Evolutionary conservation across 2,888 invertebrate species (phyloP), one percentile per base, ranked within the genome.

Genomic region (Saturnia japonica): DNA sequence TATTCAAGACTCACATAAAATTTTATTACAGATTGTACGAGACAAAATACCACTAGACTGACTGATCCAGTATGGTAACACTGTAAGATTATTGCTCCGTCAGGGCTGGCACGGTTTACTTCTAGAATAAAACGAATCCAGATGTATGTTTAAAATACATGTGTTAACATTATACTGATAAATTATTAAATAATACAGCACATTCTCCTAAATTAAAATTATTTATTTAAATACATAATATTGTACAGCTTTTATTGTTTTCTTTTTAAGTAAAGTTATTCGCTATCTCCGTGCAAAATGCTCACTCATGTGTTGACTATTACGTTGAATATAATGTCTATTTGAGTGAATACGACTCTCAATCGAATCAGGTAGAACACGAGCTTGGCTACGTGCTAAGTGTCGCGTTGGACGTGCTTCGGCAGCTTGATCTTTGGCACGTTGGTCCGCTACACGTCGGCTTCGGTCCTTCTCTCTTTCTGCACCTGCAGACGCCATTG

Each of bases 331-430:
- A 81, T 97, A 97, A 87, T 98, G 97, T 64, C 97, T 95, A 85
- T 98, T 99, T 19, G 98, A 95, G 82, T 96, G 97, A 68, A 99
- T 96, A 77, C 99, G 95, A 74, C 96, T 96, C 83, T 97, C 98
- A 0, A 99, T 96, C 14, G 96, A 96, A 71, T 96, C 95, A 34
- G 95, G 95, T 76, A 95, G 94, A 0, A 96, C 95, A 70, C 80
- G 94, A 81, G 82, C 95, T 89, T 74, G 94, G 92, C 77, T 77
- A 90, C 92, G 75, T 91, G 68, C 97, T 93, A n/a, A 97, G 94
- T 74, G 96, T 95, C 80, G 96, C 96, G 1, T 88, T 88, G 73
- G 94, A 93, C 43, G n/a, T 8, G 51, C 69, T 34, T 68, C 71
- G 42, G 16, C 74, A 85, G 77, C 95, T 64, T 90, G 84, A 70